Percentiles rank a stretch among this genome's conserved stretches.
Conservation (phyloP, 2,113 vertebrate genomes). For the Porphyrio hochstetteri region DNA sequence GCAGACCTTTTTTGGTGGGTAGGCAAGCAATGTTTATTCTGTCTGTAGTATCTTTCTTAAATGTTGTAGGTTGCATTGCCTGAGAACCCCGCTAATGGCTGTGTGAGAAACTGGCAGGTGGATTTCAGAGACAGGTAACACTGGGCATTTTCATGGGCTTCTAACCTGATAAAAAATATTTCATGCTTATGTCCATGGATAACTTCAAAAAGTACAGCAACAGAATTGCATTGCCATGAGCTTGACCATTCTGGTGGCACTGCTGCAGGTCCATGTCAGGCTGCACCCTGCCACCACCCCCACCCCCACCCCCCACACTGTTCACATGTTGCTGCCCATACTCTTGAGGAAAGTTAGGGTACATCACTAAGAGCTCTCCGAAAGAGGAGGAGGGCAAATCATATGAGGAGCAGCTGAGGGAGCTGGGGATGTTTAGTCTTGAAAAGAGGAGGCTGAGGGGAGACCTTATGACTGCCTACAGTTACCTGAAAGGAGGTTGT, state of each 20-base stretch:
- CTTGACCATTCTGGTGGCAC: not conserved
- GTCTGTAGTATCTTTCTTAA: not conserved
- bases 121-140: not conserved
- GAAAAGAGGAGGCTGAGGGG: no score
- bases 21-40: constrained; percentile 5
- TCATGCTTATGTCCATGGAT: not conserved
- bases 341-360: not conserved
- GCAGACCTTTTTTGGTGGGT: not conserved
- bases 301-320: no score
- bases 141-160: constrained; percentile 15
- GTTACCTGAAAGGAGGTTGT: no score
- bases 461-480: no score
- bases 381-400: not conserved
- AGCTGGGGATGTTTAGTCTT: no score
- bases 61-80: not conserved
- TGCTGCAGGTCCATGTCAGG: not conserved
- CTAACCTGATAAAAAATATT: constrained; percentile 2
- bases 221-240: not conserved
- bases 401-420: no score
- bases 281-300: not conserved
- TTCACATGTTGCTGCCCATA: not conserved
- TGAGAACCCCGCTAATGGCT: not conserved
- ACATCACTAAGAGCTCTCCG: not conserved
- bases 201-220: not conserved
- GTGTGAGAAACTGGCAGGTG: not conserved